phyloP scores from a whole-genome alignment of 2,888 invertebrate species.

The Stictocephala bisonia region DNA sequence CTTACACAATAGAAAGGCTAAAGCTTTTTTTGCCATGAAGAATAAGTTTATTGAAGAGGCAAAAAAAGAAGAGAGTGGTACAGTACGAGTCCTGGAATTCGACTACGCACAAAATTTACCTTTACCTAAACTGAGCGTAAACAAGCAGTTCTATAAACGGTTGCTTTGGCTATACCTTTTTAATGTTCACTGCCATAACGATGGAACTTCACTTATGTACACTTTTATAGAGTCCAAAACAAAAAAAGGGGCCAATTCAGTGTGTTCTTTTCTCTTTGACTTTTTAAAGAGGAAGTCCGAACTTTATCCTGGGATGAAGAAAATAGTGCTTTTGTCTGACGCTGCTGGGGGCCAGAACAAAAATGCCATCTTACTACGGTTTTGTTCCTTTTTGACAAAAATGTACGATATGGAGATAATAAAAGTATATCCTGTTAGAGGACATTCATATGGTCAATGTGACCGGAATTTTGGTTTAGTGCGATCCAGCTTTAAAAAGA shows the following conservation, averaged over 20 bases:
- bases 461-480: no score
- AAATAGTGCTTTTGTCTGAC: conserved; percentile 28
- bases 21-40: no score
- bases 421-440: no score
- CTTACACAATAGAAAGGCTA: no score
- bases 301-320: not conserved
- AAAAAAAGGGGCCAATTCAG: conserved; percentile 27
- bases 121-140: conserved; percentile 51
- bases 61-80: no score
- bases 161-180: conserved; percentile 53
- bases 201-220: conserved; percentile 44
- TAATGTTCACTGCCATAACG: conserved; percentile 55
- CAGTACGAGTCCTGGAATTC: conserved; percentile 54
- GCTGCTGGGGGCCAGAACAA: conserved; percentile 29
- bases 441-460: no score
- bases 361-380: no score
- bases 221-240: conserved; percentile 48
- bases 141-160: conserved; percentile 53
- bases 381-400: no score
- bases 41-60: no score
- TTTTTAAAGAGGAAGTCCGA: not conserved
- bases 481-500: no score
- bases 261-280: conserved; percentile 25
- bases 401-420: no score
- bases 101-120: conserved; percentile 57